A percentile compares a stretch with the other conserved stretches of the same genome.
These are phyloP conservation scores for Byasa hedistus DNA, from an alignment of 2,888 invertebrate species.

Conservation along the genomic window DNA sequence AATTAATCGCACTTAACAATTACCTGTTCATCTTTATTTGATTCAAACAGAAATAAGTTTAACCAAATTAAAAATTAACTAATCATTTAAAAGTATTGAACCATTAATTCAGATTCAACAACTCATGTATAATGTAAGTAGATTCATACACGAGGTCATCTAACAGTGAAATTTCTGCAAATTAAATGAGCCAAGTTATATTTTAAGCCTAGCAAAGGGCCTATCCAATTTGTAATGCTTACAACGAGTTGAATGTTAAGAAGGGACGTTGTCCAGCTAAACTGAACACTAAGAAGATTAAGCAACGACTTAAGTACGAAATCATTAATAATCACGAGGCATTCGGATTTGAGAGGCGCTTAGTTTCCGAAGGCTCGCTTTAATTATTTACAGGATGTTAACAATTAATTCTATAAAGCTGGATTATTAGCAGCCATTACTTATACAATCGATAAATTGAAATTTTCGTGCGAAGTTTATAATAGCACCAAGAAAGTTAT, in stretches of 20 bases:
- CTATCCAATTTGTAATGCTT: constrained; percentile 43
- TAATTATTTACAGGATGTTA: constrained; percentile 59
- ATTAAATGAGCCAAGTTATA: constrained; percentile 20
- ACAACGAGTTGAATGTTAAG: constrained; percentile 39
- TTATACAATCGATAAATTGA: constrained; percentile 25
- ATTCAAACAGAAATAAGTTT: too few relatives aligned
- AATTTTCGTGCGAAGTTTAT: constrained; percentile 16
- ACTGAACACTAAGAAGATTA: constrained; percentile 54
- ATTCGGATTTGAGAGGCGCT: constrained; percentile 36
- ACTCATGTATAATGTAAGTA: too few relatives aligned
- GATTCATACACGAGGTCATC: neutral
- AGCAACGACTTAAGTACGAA: constrained; percentile 51
- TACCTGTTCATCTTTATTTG: too few relatives aligned
- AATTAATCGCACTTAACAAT: too few relatives aligned
- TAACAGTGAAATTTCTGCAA: neutral
- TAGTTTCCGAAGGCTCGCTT: constrained; percentile 42
- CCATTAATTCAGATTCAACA: neutral
- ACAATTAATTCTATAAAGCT: constrained; percentile 37
- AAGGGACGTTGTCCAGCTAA: constrained; percentile 47
- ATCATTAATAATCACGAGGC: constrained; percentile 56
- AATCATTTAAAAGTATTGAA: neutral
- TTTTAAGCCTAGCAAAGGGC: constrained; percentile 14
- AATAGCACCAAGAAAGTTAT: constrained; percentile 3
- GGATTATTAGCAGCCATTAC: constrained; percentile 20
- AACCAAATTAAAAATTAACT: too few relatives aligned